Evolutionary conservation across 2,797 vertebrate species (phyloP).

Genomic region (Euthynnus affinis): DNA sequence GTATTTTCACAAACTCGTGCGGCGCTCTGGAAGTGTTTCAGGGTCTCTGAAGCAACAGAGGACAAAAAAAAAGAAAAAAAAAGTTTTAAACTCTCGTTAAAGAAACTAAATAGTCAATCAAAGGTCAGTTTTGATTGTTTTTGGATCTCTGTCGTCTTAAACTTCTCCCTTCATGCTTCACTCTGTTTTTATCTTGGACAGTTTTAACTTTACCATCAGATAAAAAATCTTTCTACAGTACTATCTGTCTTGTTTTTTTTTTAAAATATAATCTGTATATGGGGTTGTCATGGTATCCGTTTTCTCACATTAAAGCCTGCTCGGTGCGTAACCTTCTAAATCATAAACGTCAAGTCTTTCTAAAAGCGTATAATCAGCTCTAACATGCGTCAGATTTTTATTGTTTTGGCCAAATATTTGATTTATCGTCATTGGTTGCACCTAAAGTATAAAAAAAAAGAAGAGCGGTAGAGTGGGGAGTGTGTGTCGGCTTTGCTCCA

Average conservation of each 20-base stretch:
- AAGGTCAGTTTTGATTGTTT: neutral
- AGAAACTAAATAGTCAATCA: neutral
- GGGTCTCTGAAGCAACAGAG: neutral
- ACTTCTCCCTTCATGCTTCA: neutral
- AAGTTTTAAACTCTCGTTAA: neutral
- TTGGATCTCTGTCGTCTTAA: no score
- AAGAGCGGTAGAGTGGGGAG: no score
- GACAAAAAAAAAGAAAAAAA: neutral
- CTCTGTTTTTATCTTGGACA: conserved; percentile 11
- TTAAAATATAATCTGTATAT: neutral
- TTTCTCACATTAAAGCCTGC: neutral
- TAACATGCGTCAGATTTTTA: neutral
- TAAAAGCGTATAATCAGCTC: neutral
- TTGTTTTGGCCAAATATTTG: neutral
- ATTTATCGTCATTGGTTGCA: neutral
- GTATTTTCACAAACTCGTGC: neutral
- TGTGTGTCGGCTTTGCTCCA: neutral
- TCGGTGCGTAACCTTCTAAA: neutral
- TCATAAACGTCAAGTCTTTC: no score
- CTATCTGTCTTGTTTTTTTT: no score
- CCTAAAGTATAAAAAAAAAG: neutral
- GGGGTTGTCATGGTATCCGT: neutral
- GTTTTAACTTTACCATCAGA: conserved; percentile 9
- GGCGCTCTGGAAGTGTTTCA: no score
- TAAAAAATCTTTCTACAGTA: conserved; percentile 1